These are phyloP conservation scores for Dryococelus australis DNA, from an alignment of 2,888 invertebrate genomes.

Conservation along the genomic window DNA sequence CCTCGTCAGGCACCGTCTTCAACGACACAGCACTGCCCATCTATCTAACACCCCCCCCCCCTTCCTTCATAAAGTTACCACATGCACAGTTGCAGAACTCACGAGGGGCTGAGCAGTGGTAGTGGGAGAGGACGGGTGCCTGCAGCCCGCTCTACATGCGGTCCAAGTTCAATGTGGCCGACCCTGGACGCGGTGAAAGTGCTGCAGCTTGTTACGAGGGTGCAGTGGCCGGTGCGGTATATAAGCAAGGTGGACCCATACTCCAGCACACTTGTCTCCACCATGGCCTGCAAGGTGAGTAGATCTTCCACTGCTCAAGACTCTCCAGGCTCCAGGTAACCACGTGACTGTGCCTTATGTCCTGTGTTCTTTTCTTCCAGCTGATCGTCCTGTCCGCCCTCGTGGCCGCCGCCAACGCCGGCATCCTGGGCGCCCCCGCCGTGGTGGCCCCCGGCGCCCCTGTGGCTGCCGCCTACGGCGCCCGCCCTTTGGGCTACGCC, in stretches of 20 bases:
- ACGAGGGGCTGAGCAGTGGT: neutral
- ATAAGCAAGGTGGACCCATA: neutral
- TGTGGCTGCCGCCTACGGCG: constrained; percentile 35
- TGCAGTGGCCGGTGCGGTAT: neutral
- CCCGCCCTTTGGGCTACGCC: constrained; percentile 35
- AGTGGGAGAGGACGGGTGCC: neutral
- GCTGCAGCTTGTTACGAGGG: neutral
- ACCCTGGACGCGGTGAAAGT: neutral
- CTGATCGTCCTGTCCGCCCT: constrained; percentile 43
- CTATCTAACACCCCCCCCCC: too few species aligned
- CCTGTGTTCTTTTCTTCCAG: constrained; percentile 24
- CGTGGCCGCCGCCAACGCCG: constrained; percentile 45
- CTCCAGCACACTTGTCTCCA: neutral
- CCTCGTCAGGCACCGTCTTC: too few species aligned
- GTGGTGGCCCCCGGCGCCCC: constrained; percentile 40
- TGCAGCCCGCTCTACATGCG: neutral
- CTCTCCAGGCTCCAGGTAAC: neutral
- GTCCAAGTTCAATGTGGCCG: neutral
- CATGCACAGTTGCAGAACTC: too few species aligned
- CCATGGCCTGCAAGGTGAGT: neutral
- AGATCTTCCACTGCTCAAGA: neutral
- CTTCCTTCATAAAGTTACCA: too few species aligned
- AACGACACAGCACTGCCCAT: too few species aligned
- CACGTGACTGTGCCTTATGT: neutral
- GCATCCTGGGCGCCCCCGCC: constrained; percentile 40